phyloP scores from a whole-genome alignment of 2,888 invertebrate genomes.

The Cephus rjabovi region DNA sequence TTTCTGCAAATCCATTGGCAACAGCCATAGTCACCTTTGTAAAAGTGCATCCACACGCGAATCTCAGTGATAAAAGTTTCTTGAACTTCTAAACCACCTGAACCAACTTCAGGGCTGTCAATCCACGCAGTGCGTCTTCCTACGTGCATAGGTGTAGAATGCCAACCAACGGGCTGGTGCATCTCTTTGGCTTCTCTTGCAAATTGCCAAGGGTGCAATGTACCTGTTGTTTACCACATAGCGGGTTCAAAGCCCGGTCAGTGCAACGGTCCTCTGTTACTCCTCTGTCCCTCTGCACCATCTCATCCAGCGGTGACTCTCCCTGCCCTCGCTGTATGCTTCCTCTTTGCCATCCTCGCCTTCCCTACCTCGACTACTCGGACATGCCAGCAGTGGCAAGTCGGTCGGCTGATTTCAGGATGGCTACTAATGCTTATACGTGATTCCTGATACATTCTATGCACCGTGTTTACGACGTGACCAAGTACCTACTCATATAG shows the following conservation, averaged over 20 bases:
- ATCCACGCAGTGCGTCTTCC: background rate
- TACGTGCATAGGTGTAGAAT: background rate
- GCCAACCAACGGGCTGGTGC: background rate
- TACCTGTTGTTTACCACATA: constrained; percentile 65
- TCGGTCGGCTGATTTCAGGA: background rate
- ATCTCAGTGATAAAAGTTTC: background rate
- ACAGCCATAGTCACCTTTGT: background rate
- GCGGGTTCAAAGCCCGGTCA: constrained; percentile 65
- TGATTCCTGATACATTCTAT: constrained; percentile 60
- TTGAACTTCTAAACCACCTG: background rate
- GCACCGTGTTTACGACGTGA: constrained; percentile 2
- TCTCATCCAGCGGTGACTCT: constrained; percentile 1
- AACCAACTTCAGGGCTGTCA: background rate
- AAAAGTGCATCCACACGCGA: background rate
- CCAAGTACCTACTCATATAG: background rate
- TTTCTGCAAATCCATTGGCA: background rate
- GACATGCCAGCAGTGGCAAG: background rate
- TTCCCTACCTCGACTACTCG: background rate
- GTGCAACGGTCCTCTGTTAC: constrained; percentile 51
- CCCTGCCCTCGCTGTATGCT: background rate
- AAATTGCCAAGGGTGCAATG: constrained; percentile 61
- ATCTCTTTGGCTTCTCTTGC: constrained; percentile 39
- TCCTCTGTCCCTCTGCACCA: constrained; percentile 26
- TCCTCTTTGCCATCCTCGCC: constrained; percentile 61
- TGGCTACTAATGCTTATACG: background rate